Base-by-base conservation (phyloP, 2,797 vertebrate species). In the Mastacembelus armatus region DNA sequence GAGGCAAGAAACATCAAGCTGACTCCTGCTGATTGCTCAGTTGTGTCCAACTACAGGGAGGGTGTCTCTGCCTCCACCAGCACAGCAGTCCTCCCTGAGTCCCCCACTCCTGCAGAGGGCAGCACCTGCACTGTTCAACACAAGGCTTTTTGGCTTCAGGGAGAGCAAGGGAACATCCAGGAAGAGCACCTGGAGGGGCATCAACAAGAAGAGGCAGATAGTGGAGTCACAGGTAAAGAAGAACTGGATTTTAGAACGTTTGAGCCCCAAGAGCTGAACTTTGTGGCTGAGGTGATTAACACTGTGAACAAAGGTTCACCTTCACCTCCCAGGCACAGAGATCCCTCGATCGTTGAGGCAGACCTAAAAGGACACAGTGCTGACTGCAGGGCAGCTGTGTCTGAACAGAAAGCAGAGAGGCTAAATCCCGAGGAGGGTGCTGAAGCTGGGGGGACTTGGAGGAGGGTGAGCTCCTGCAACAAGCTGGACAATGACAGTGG, bases 81-180 rank as follows among this genome's bases (percentile, higher is more conserved):
- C 30, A 2, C 48, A 33, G 35, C 42, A 19, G 55, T 5, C 5
- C 29, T 14, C n/a, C 22, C 24, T 4, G 45, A 68, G 43, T 42
- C 69, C 68, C 77, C 80, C 27, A 0, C 2, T 32, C 71, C 85
- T 55, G 21, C 22, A 81, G 85, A 36, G 78, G 88, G 78, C 84
- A 77, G 71, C 77, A 59, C 38, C 3, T 45, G 42, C 54, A 29
- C n/a, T 4, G 18, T 44, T 16, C 66, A 66, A 7, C 39, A 4
- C 16, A 21, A 59, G 7, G 3, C 11, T 6, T 22, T 18, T 58
- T 15, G n/a, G 24, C 36, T 54, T 65, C 30, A 22, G 21, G 15
- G 19, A 1, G 24, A 56, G 32, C 59, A 35, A 45, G 65, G 45
- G 21, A 57, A 14, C 43, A 42, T 38, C 24, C 58, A n/a, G 22